These are phyloP conservation scores for Thomomys bottae DNA, from an alignment of 2,113 vertebrate species.

Conservation along the genomic window DNA sequence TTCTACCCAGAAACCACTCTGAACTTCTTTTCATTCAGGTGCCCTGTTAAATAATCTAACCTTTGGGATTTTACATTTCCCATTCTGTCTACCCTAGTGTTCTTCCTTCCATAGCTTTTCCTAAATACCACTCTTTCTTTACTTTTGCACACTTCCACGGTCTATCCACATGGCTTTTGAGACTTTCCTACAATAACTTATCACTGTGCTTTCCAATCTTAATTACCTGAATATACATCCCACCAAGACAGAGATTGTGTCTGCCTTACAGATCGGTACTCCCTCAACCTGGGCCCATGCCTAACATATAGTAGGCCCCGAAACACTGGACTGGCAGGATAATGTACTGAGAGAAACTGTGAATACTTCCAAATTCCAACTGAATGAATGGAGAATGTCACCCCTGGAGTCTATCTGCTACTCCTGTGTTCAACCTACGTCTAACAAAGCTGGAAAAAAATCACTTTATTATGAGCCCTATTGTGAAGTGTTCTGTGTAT, in stretches of 20 bases:
- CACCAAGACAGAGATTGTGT: background rate
- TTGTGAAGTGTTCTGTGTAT: slow-evolving; percentile 16
- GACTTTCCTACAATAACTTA: background rate
- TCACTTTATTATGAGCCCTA: background rate
- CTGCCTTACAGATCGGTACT: background rate
- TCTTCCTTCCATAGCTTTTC: background rate
- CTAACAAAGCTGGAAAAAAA: slow-evolving; percentile 17
- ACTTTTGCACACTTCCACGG: background rate
- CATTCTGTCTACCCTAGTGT: background rate
- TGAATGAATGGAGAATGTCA: slow-evolving; percentile 33
- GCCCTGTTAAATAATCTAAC: background rate
- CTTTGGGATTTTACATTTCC: background rate
- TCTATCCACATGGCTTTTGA: background rate
- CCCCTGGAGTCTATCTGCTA: background rate
- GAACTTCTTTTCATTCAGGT: background rate
- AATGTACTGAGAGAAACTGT: background rate
- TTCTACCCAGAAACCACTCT: background rate
- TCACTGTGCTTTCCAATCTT: background rate
- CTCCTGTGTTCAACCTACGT: background rate
- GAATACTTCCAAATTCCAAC: background rate
- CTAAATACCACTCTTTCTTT: background rate
- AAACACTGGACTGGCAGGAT: background rate
- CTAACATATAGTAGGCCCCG: background rate
- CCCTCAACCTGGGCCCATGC: background rate
- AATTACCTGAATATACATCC: background rate